Percentiles rank a stretch among this genome's conserved stretches.
phyloP scores from a whole-genome alignment of 2,888 invertebrate genomes.

The Parnassius smintheus region DNA sequence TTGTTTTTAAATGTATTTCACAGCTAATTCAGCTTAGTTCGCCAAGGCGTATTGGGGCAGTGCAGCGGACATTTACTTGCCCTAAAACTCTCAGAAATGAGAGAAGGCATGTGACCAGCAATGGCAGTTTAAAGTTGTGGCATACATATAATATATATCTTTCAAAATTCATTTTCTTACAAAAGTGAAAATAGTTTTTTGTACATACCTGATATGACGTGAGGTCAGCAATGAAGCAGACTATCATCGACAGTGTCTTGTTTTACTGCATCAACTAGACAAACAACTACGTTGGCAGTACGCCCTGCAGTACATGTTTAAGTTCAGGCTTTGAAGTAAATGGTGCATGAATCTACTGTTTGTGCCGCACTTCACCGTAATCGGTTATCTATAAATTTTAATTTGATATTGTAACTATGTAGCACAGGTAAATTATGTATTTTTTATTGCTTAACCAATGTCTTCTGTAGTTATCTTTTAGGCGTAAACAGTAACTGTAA shows the following conservation, averaged over 20 bases:
- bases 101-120: too few species aligned
- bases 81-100: too few species aligned
- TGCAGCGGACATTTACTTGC: too few species aligned
- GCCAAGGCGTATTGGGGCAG: too few species aligned
- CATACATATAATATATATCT: too few species aligned
- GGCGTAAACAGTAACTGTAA: neutral
- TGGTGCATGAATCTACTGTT: constrained; percentile 40
- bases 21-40: neutral
- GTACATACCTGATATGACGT: constrained; percentile 76
- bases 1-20: neutral
- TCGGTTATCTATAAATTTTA: neutral
- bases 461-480: neutral
- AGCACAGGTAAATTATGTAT: neutral
- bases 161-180: neutral
- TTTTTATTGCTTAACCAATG: neutral
- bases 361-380: constrained; percentile 11
- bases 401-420: neutral
- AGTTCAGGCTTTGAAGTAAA: constrained; percentile 42
- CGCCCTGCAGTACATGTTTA: constrained; percentile 67
- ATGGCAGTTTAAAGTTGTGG: too few species aligned
- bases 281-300: constrained; percentile 59
- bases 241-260: constrained; percentile 77
- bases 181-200: neutral
- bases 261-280: constrained; percentile 67
- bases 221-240: constrained; percentile 78